Conservation (phyloP, 2,113 vertebrate species). For the Paracyprichromis sp. region DNA sequence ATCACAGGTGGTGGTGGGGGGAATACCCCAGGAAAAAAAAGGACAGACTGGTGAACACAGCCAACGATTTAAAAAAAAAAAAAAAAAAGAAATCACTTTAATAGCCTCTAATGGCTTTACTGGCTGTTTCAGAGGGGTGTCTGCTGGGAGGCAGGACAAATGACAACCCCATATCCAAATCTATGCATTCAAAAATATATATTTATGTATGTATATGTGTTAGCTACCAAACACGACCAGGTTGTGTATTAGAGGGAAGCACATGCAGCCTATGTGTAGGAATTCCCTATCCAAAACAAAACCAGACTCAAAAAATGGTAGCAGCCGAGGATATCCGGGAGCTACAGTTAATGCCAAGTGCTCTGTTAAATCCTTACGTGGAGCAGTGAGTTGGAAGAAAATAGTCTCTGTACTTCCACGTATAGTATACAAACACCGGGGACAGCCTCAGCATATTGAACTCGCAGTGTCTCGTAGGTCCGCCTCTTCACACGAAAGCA, state of each 20-base stretch:
- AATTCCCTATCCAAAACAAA: conserved; percentile 24
- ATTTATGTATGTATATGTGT: background rate
- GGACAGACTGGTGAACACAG: background rate
- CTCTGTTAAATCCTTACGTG: conserved; percentile 42
- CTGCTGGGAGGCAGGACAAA: background rate
- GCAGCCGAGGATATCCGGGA: background rate
- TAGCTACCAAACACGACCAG: background rate
- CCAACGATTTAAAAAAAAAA: background rate
- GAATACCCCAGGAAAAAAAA: background rate
- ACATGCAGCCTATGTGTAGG: conserved; percentile 17
- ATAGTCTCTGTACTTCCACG: conserved; percentile 64
- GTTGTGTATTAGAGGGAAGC: background rate
- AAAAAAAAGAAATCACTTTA: background rate
- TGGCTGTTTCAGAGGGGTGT: conserved; percentile 2
- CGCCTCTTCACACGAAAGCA: conserved; percentile 56
- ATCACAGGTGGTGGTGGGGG: background rate
- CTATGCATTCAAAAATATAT: background rate
- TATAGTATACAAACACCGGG: conserved; percentile 50
- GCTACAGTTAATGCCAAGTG: background rate
- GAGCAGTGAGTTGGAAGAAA: conserved; percentile 15
- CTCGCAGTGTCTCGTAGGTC: conserved; percentile 38
- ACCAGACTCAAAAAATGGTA: background rate
- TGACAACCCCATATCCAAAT: conserved; percentile 15
- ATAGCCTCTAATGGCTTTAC: conserved; percentile 8
- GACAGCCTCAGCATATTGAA: conserved; percentile 57